Percentiles rank a stretch among this genome's conserved stretches.
phyloP scores from a whole-genome alignment of 2,797 vertebrate species.

The Lutjanus campechanus region DNA sequence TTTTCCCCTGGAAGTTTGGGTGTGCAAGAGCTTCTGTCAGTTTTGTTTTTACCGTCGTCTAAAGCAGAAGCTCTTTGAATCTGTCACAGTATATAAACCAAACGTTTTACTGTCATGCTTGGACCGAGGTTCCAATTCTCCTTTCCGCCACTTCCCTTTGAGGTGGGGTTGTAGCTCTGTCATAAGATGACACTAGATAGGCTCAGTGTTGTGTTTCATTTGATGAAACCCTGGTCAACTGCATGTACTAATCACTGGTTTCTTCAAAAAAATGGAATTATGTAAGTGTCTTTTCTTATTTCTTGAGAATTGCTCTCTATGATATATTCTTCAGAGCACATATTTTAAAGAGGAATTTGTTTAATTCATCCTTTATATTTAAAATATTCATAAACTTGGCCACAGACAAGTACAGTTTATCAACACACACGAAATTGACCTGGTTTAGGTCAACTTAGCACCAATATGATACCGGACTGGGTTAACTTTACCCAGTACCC shows the following conservation, averaged over 20 bases:
- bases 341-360: background rate
- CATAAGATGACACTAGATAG: background rate
- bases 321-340: background rate
- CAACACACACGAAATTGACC: background rate
- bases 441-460: background rate
- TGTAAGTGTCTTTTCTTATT: slow-evolving; percentile 26
- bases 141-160: slow-evolving; percentile 62
- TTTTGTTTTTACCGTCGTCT: background rate
- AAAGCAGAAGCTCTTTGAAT: slow-evolving; percentile 30
- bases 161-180: background rate
- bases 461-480: background rate
- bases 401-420: background rate
- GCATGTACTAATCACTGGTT: background rate
- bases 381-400: background rate
- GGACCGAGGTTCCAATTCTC: slow-evolving; percentile 63
- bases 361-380: background rate
- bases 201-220: background rate
- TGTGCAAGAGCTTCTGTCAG: background rate
- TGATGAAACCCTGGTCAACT: background rate
- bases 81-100: background rate
- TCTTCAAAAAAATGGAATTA: slow-evolving; percentile 30
- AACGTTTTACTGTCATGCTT: background rate
- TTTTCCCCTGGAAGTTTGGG: slow-evolving; percentile 6
- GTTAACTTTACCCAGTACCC: background rate
- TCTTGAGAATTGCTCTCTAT: background rate